Conservation (phyloP, 2,113 vertebrate species). For the Phalacrocorax brasilianus region DNA sequence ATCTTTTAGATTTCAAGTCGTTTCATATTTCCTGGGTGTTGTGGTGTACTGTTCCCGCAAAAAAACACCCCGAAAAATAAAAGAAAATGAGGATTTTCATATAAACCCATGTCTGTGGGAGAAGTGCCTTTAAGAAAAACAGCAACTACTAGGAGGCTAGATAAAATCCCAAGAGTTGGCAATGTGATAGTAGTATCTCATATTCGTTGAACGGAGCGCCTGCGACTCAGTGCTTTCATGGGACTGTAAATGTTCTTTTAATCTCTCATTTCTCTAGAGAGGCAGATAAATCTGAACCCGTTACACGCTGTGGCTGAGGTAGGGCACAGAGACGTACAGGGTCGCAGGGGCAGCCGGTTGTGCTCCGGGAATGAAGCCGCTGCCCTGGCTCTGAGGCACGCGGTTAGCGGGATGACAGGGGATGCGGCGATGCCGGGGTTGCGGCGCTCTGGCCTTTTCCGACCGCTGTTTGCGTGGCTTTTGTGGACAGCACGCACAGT, state of each 20-base stretch:
- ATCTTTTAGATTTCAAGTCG: not conserved
- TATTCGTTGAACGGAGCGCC: not conserved
- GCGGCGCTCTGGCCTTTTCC: not conserved
- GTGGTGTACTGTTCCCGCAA: not conserved
- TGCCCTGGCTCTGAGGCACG: rapidly evolving
- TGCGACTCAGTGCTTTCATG: constrained; percentile 1
- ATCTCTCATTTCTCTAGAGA: constrained; percentile 37
- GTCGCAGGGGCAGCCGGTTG: not conserved
- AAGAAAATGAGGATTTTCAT: not conserved
- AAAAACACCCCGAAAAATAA: not conserved
- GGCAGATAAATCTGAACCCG: constrained; percentile 35
- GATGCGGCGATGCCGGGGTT: not conserved
- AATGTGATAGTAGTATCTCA: constrained; percentile 24
- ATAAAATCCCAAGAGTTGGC: constrained; percentile 15
- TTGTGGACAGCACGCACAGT: rapidly evolving
- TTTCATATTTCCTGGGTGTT: not conserved
- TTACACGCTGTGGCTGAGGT: not conserved
- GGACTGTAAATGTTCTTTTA: constrained; percentile 41
- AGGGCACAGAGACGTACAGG: not conserved
- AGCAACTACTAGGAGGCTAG: not conserved
- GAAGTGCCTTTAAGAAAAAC: not conserved
- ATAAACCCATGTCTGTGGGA: not conserved
- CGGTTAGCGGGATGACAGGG: not conserved
- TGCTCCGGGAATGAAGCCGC: not conserved
- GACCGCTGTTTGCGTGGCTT: not conserved